phyloP scores from a whole-genome alignment of 2,113 vertebrate genomes.

The Enhydra lutris region DNA sequence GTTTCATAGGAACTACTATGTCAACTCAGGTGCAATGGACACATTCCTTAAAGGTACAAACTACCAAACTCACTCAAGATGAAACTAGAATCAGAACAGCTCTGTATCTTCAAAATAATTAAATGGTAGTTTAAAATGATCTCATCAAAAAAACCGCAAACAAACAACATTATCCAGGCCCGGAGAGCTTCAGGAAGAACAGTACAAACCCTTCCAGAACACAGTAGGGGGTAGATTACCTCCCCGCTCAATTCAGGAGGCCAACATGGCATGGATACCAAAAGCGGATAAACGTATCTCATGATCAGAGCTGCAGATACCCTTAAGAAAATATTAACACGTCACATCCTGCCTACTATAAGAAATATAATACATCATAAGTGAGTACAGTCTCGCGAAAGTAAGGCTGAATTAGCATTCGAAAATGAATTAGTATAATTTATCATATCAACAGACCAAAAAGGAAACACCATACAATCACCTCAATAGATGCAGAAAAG shows the following conservation, averaged over 20 bases:
- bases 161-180: neutral
- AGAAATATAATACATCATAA: neutral
- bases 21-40: neutral
- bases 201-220: neutral
- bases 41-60: neutral
- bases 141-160: neutral
- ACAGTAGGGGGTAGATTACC: neutral
- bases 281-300: neutral
- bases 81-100: neutral
- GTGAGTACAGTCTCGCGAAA: neutral
- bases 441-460: neutral
- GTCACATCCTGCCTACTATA: neutral
- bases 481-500: neutral
- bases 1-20: neutral
- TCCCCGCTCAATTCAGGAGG: neutral
- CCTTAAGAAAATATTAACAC: neutral
- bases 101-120: neutral
- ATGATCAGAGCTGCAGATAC: neutral
- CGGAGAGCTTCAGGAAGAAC: neutral
- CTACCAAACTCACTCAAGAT: neutral
- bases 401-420: neutral
- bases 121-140: neutral
- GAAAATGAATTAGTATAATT: neutral
- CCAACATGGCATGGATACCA: no score
- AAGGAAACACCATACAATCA: neutral